Evolutionary conservation across 2,888 invertebrate species (phyloP), one percentile per base, ranked within the genome.

Genomic region (Tinea trinotella): DNA sequence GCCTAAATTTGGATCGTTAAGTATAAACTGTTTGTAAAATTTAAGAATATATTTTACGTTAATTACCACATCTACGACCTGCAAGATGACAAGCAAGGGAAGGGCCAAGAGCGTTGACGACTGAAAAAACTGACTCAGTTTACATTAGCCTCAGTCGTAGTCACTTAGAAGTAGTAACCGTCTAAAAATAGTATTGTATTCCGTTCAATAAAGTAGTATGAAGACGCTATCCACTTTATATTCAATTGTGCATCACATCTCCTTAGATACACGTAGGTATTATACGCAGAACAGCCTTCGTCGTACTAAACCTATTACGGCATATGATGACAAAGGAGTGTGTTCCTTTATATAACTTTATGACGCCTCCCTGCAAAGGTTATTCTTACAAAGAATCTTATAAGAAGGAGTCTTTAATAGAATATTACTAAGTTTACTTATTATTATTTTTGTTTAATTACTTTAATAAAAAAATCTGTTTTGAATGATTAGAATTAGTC

Each of bases 261-360:
- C 15, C 40, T 15, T 40, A 40, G 40, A 40, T 40, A 40, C 40
- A 15, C 7, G 40, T 15, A 40, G 40, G 40, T 40, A 40, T 40
- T 40, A 13, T 40, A 13, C 15, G 10, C 12, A 40, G 13, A 40
- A 40, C 15, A 40, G 40, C 40, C 40, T 3, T 4, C 40, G 40
- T 40, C 40, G 40, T 40, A 40, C 13, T 40, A 40, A 40, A 40
- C 40, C 40, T 40, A 40, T 40, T 40, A 40, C 40, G 40, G 40
- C 40, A 40, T 40, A 40, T 40, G 10, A 40, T 40, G 40, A 40
- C 40, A 40, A 40, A 40, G 40, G 40, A 13, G 40, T 40, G 10
- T 12, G 40, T 40, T 40, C 40, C n/a, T 40, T 40, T 40, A 40
- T 40, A 40, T 40, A 40, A 40, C 40, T 13, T 40, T 40, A 40